phyloP scores from a whole-genome alignment of 2,797 vertebrate species.

The Nannoperca australis region DNA sequence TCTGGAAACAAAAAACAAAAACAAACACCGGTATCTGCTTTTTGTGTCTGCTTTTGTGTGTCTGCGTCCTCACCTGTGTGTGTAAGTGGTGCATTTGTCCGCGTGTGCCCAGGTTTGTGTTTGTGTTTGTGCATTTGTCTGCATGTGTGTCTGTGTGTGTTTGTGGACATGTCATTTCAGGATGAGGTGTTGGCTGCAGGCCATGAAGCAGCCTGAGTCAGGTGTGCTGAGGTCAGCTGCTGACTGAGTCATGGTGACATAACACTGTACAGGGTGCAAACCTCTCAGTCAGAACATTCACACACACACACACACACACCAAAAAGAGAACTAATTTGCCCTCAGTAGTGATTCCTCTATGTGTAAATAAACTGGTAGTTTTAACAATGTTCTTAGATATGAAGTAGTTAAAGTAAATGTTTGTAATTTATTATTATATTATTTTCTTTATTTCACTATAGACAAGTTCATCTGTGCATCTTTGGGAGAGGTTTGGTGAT shows the following conservation, averaged over 20 bases:
- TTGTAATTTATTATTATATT: neutral
- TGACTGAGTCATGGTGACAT: slow-evolving; percentile 39
- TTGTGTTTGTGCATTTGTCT: neutral
- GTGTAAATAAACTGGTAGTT: neutral
- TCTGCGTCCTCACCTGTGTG: neutral
- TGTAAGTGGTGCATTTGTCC: neutral
- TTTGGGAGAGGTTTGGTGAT: no score
- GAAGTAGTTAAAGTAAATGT: neutral
- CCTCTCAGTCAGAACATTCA: neutral
- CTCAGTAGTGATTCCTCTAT: neutral
- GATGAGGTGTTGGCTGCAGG: slow-evolving; percentile 25
- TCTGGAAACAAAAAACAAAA: no score
- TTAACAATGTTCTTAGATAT: neutral
- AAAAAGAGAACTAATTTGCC: slow-evolving; percentile 14
- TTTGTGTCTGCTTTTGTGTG: neutral
- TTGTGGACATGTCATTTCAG: slow-evolving; percentile 18
- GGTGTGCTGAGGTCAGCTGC: slow-evolving; percentile 45
- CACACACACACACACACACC: neutral
- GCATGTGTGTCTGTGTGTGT: neutral
- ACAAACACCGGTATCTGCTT: neutral
- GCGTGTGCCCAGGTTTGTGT: no score
- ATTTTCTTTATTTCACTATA: neutral
- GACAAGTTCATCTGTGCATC: neutral
- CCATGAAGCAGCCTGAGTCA: slow-evolving; percentile 24
- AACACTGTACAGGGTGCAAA: slow-evolving; percentile 20